Evolutionary conservation across 2,888 invertebrate species (phyloP).

Genomic region (Lasioglossum villosulum): DNA sequence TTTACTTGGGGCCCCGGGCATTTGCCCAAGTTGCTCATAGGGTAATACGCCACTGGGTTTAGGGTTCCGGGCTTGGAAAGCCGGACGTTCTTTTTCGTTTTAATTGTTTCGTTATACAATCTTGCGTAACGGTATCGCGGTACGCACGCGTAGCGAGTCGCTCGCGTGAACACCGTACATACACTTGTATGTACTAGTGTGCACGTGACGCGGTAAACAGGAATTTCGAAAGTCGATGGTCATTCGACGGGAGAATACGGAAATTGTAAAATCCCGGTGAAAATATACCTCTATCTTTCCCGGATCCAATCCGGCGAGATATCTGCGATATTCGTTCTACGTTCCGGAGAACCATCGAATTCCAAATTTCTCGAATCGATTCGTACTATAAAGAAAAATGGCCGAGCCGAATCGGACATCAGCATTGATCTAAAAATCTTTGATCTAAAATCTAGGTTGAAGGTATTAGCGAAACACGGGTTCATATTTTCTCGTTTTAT

Average conservation of each 20-base stretch:
- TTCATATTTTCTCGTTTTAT: not conserved
- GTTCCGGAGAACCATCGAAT: not conserved
- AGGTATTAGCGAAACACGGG: not conserved
- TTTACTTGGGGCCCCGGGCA: no score
- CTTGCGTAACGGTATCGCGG: not conserved
- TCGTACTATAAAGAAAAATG: not conserved
- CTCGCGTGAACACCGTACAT: not conserved
- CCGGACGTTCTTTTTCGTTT: slow-evolving; percentile 33
- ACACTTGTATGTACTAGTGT: slow-evolving; percentile 10
- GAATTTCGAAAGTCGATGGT: not conserved
- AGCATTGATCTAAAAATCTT: not conserved
- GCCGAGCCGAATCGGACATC: not conserved
- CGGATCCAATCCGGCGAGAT: not conserved
- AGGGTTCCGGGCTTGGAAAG: slow-evolving; percentile 9
- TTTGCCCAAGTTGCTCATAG: no score
- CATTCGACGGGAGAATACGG: not conserved
- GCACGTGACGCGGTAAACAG: not conserved
- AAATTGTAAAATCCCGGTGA: not conserved
- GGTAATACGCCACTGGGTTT: no score
- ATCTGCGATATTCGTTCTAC: not conserved
- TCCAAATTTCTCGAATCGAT: not conserved
- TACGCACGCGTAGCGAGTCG: no score
- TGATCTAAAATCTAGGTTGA: not conserved
- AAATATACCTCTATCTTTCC: not conserved
- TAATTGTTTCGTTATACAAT: slow-evolving; percentile 51